Percentiles rank a stretch among this genome's conserved stretches.
These are phyloP conservation scores for Drosophila kanekoi DNA, from an alignment of 2,888 invertebrate species.

Conservation along the genomic window DNA sequence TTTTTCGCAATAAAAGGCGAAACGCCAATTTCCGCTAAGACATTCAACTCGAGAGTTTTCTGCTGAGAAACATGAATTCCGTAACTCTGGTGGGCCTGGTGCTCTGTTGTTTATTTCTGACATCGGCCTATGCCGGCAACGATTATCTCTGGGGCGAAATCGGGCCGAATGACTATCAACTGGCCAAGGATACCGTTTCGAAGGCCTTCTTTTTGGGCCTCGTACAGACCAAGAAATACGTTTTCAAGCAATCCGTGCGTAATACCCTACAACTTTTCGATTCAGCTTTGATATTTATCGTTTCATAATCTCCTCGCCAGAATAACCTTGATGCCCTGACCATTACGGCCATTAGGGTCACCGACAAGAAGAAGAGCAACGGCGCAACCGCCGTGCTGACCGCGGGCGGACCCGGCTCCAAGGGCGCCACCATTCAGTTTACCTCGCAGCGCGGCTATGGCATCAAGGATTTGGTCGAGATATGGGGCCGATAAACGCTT, in stretches of 20 bases:
- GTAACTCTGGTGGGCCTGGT: constrained; percentile 30
- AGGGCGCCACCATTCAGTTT: constrained; percentile 84
- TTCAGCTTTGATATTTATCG: background rate
- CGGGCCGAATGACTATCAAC: constrained; percentile 61
- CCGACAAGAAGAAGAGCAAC: constrained; percentile 65
- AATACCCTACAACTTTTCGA: background rate
- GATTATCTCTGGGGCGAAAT: constrained; percentile 77
- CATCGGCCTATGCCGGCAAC: constrained; percentile 55
- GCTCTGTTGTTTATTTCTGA: constrained; percentile 40
- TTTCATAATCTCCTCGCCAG: constrained; percentile 26
- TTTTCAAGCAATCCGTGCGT: constrained; percentile 73
- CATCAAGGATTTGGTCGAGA: constrained; percentile 81
- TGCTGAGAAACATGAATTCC: constrained; percentile 24
- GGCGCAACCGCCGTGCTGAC: constrained; percentile 84
- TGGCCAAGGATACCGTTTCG: constrained; percentile 71
- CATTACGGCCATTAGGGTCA: constrained; percentile 68
- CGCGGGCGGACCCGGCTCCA: constrained; percentile 85
- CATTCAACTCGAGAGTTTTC: constrained; percentile 20
- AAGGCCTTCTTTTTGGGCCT: constrained; percentile 70
- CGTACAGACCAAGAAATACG: constrained; percentile 60
- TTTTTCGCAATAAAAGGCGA: constrained; percentile 43
- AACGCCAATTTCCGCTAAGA: constrained; percentile 1
- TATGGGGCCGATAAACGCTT: constrained; percentile 60
- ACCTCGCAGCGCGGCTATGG: constrained; percentile 85
- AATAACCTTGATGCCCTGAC: constrained; percentile 63